phyloP scores from a whole-genome alignment of 2,888 invertebrate genomes.

The Stenchaetothrips biformis region DNA sequence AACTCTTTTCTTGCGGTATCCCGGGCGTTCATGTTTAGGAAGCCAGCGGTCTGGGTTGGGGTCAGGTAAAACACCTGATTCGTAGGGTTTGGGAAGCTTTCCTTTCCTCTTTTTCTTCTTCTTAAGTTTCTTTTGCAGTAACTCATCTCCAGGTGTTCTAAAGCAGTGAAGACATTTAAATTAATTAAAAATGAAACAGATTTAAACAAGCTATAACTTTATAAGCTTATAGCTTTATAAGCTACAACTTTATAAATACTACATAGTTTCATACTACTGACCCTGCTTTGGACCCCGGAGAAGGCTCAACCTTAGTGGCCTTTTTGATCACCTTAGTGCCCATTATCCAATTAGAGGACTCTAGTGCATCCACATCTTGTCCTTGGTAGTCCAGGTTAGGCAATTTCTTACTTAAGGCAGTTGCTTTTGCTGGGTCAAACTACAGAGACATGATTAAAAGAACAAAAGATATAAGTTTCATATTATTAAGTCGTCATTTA shows the following conservation, averaged over 20 bases:
- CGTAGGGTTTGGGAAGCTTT: slow-evolving; percentile 84
- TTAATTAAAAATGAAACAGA: slow-evolving; percentile 22
- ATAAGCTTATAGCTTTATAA: slow-evolving; percentile 18
- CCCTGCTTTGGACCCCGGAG: slow-evolving; percentile 54
- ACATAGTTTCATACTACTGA: slow-evolving; percentile 26
- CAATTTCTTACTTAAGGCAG: slow-evolving; percentile 60
- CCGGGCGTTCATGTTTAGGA: slow-evolving; percentile 90
- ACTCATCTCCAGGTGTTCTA: slow-evolving; percentile 33
- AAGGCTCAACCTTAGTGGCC: slow-evolving; percentile 64
- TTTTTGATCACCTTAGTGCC: slow-evolving; percentile 86
- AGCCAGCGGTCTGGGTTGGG: slow-evolving; percentile 99
- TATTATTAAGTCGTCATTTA: slow-evolving; percentile 1
- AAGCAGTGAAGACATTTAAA: slow-evolving; percentile 27
- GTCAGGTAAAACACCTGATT: slow-evolving; percentile 58
- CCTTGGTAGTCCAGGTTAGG: slow-evolving; percentile 60
- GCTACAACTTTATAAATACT: slow-evolving; percentile 22
- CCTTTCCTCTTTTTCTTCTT: slow-evolving; percentile 74
- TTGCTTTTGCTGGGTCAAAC: slow-evolving; percentile 73
- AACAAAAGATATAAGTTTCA: slow-evolving; percentile 23
- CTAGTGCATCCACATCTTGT: slow-evolving; percentile 79
- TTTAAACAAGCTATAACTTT: neutral
- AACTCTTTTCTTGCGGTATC: slow-evolving; percentile 79
- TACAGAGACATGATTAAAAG: slow-evolving; percentile 43
- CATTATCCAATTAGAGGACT: slow-evolving; percentile 81
- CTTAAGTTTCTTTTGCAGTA: slow-evolving; percentile 51